A percentile compares a stretch with the other conserved stretches of the same genome.
These are phyloP conservation scores for Brachionichthys hirsutus DNA, from an alignment of 2,113 vertebrate genomes.

Conservation along the genomic window DNA sequence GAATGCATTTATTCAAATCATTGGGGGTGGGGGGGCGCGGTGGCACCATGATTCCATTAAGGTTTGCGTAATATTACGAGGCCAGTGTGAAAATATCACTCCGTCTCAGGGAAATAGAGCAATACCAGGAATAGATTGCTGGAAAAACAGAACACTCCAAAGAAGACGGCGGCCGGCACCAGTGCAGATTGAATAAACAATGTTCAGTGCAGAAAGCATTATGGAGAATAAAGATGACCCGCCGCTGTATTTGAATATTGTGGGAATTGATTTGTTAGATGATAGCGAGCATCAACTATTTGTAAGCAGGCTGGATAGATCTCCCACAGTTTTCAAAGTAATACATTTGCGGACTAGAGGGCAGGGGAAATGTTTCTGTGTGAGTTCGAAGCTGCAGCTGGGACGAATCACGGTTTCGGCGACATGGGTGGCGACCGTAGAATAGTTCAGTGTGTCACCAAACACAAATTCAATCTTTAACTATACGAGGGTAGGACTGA, in stretches of 20 bases:
- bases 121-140: conserved; percentile 73
- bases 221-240: conserved; percentile 70
- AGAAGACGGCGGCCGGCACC: conserved; percentile 48
- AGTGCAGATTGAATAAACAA: conserved; percentile 70
- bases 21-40: background rate
- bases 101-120: conserved; percentile 68
- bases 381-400: conserved; percentile 6
- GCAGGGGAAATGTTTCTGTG: conserved; percentile 11
- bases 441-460: conserved; percentile 9
- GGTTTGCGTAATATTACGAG: conserved; percentile 63
- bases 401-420: conserved; percentile 33
- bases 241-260: conserved; percentile 61
- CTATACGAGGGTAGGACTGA: conserved; percentile 1
- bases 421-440: conserved; percentile 7
- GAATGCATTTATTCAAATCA: conserved; percentile 71
- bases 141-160: conserved; percentile 65
- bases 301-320: conserved; percentile 50
- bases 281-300: conserved; percentile 55
- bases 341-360: conserved; percentile 22
- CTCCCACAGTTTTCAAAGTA: conserved; percentile 35
- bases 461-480: conserved; percentile 17
- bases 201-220: conserved; percentile 57
- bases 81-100: conserved; percentile 64
- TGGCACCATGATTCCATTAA: conserved; percentile 63
- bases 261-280: conserved; percentile 67